Base-by-base conservation (phyloP, 1,140 invertebrate species). In the Galleria mellonella region DNA sequence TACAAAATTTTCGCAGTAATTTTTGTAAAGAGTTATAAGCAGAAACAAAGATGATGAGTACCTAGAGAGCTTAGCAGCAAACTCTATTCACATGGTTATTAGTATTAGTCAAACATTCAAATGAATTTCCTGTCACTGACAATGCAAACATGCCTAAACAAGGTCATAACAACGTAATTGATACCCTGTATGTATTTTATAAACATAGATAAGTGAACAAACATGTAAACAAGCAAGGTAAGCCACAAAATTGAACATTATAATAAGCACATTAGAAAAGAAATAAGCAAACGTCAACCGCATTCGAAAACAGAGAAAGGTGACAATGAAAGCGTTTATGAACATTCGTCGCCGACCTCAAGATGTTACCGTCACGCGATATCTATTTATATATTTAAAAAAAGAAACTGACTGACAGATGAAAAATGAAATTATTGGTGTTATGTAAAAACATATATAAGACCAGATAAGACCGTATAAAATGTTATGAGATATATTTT, bases 251-350 rank as follows among this genome's bases (percentile, higher is more conserved):
- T 65, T 32, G 58, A 63, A 32, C 55, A 64, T 49, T 62, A 62
- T 60, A 51, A 58, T 49, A 62, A 41, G 29, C 32, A 33, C 29
- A 10, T 13, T 28, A 36, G 13, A 37, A 17, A 37, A 13, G 35
- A 37, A 37, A 37, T 23, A 23, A 23, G 17, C 17, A 44, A 36
- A 28, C 23, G 23, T 15, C 40, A 15, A 49, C 42, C 47, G 27
- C 47, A 44, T 35, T 30, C 13, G 43, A 13, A 32, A 31, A 46
- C 33, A 62, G 69, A 68, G 72, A 75, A 72, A 75, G 72, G 64
- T 59, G 63, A 43, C 57, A 64, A 62, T 51, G 69, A 75, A 75
- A 72, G 69, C 62, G 58, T 54, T 54, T 56, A 28, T 37, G 35
- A 37, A 37, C 35, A 9, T 9, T 35, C 32, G 13, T 8, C 35